phyloP scores from a whole-genome alignment of 2,113 vertebrate species.

The Grallaria varia region DNA sequence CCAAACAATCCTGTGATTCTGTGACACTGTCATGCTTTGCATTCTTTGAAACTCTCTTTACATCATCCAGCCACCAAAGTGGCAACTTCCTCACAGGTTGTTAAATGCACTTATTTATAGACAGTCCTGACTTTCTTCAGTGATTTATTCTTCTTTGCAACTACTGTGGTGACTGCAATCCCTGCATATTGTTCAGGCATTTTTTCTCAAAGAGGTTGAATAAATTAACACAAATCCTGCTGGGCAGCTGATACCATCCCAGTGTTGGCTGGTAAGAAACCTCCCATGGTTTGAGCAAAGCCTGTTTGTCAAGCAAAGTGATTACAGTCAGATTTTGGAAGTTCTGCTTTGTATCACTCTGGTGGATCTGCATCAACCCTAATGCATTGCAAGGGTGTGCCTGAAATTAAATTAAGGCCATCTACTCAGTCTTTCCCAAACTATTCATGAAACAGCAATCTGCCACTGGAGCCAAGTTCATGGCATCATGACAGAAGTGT shows the following conservation, averaged over 20 bases:
- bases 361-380: background rate
- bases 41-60: background rate
- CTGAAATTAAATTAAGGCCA: slow-evolving; percentile 30
- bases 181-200: background rate
- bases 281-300: background rate
- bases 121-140: background rate
- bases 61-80: background rate
- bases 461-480: background rate
- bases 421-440: slow-evolving; percentile 36
- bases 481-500: background rate
- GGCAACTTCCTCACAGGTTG: background rate
- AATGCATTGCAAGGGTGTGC: slow-evolving; percentile 7
- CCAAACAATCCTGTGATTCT: background rate
- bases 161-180: background rate
- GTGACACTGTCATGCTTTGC: background rate
- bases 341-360: background rate
- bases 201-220: background rate
- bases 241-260: background rate
- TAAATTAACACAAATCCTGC: background rate
- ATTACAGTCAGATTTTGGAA: slow-evolving; percentile 20
- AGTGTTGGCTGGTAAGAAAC: background rate
- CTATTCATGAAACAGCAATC: background rate
- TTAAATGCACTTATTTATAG: background rate
- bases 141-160: background rate
- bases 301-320: background rate